phyloP scores from a whole-genome alignment of 2,797 vertebrate species.

The Rhinichthys osculus region DNA sequence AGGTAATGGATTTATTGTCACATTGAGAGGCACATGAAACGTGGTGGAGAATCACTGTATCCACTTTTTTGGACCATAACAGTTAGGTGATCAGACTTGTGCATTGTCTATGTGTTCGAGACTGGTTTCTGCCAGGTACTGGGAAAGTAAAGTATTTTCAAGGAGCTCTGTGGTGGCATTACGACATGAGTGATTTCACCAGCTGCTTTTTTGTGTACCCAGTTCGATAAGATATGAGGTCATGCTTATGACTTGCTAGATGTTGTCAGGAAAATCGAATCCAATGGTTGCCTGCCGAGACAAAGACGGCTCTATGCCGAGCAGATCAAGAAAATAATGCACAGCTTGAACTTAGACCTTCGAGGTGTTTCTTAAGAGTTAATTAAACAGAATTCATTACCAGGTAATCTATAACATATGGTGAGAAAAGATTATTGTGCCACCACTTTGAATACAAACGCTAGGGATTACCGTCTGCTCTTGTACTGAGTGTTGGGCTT shows the following conservation, averaged over 20 bases:
- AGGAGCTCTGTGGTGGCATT: background rate
- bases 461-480: background rate
- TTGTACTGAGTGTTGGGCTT: background rate
- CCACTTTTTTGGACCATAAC: background rate
- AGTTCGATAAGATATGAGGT: conserved; percentile 35
- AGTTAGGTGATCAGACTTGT: background rate
- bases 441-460: conserved; percentile 38
- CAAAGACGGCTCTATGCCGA: conserved; percentile 26
- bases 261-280: conserved; percentile 30
- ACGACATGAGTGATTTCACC: conserved; percentile 18
- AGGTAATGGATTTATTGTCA: conserved; percentile 61
- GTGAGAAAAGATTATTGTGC: conserved; percentile 41
- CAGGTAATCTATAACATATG: conserved; percentile 51
- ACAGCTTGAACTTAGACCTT: conserved; percentile 36
- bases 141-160: conserved; percentile 4
- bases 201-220: conserved; percentile 33
- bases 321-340: conserved; percentile 38
- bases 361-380: conserved; percentile 47
- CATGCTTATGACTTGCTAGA: conserved; percentile 27
- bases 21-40: conserved; percentile 43
- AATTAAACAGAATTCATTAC: conserved; percentile 49
- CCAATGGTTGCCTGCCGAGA: conserved; percentile 25
- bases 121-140: background rate
- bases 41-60: conserved; percentile 20
- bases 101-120: background rate